Base-by-base conservation (phyloP, 2,888 invertebrate species). In the Rhyacophila evoluta region DNA sequence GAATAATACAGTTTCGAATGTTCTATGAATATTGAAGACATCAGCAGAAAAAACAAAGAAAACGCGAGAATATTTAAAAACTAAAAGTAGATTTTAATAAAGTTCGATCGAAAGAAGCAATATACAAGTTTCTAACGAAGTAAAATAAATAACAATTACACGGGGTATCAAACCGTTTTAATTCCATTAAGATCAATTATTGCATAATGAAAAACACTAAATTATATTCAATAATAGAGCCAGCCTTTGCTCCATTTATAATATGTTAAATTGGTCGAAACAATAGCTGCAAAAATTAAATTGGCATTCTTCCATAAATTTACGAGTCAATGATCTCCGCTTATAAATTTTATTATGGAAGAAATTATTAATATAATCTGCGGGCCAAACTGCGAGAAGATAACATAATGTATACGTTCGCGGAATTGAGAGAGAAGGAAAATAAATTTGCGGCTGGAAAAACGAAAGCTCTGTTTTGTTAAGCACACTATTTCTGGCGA, bases 241-340 rank as follows among this genome's bases (percentile, higher is more conserved):
- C 19, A 33, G 29, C 55, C 55, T 19, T 12, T 19, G 19, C 25
- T 15, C 55, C 55, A 10, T 55, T 19, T 25, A 55, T 55, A 55
- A 55, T 55, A 55, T 19, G 55, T 55, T 55, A 55, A 55, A 55
- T 55, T 55, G 55, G 55, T 55, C 55, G 55, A 55, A 55, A 55
- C 55, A 55, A 55, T 55, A 55, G 55, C 55, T 8, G 55, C 55
- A 55, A 55, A 55, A 25, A 19, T 55, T 15, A 55, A 55, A 55
- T 25, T 55, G 55, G 55, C 55, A 55, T 55, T 55, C 55, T 55
- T 55, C 55, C 55, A 55, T 55, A 55, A 55, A 55, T 55, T 55
- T 55, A 19, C 55, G 25, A 55, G 55, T 55, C 55, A 55, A 55
- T 55, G 55, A 55, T 55, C 55, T 12, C 55, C 55, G 55, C 19